Percentiles rank a stretch among this genome's conserved stretches.
phyloP scores from a whole-genome alignment of 2,888 invertebrate species.

The Harpalus rubripes region DNA sequence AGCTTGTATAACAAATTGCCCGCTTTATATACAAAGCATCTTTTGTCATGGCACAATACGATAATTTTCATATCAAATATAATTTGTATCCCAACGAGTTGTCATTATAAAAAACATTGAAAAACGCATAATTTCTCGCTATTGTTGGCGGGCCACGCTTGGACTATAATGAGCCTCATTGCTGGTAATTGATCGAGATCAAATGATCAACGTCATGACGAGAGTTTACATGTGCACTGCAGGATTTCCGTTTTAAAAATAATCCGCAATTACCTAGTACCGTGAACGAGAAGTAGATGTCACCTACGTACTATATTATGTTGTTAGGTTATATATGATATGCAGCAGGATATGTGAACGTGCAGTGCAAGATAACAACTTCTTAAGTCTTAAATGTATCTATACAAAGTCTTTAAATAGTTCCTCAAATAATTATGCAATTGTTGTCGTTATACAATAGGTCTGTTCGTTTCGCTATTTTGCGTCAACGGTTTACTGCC shows the following conservation, averaged over 20 bases:
- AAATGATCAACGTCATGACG: slow-evolving; percentile 44
- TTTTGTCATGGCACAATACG: slow-evolving; percentile 50
- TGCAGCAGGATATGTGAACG: slow-evolving; percentile 5
- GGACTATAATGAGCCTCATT: slow-evolving; percentile 54
- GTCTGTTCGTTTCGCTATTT: too few relatives aligned
- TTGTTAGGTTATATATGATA: neutral
- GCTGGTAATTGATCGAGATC: slow-evolving; percentile 58
- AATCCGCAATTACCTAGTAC: slow-evolving; percentile 58
- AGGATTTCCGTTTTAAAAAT: slow-evolving; percentile 63
- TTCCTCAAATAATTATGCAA: too few relatives aligned
- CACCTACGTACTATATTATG: slow-evolving; percentile 22
- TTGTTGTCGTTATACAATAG: too few relatives aligned
- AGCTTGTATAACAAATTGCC: slow-evolving; percentile 47
- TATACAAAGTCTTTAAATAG: too few relatives aligned
- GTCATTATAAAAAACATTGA: slow-evolving; percentile 53
- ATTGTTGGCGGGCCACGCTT: slow-evolving; percentile 52
- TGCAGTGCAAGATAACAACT: neutral
- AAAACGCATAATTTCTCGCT: slow-evolving; percentile 56
- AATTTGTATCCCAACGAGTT: slow-evolving; percentile 59
- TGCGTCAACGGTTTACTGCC: too few relatives aligned
- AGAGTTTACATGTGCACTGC: slow-evolving; percentile 34
- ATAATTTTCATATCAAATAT: slow-evolving; percentile 64
- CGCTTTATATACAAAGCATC: slow-evolving; percentile 50
- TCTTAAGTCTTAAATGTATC: too few relatives aligned
- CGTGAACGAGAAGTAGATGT: slow-evolving; percentile 23